Percentiles rank a stretch among this genome's conserved stretches.
These are phyloP conservation scores for Polyommatus iphigenia DNA, from an alignment of 2,888 invertebrate species.

Conservation along the genomic window DNA sequence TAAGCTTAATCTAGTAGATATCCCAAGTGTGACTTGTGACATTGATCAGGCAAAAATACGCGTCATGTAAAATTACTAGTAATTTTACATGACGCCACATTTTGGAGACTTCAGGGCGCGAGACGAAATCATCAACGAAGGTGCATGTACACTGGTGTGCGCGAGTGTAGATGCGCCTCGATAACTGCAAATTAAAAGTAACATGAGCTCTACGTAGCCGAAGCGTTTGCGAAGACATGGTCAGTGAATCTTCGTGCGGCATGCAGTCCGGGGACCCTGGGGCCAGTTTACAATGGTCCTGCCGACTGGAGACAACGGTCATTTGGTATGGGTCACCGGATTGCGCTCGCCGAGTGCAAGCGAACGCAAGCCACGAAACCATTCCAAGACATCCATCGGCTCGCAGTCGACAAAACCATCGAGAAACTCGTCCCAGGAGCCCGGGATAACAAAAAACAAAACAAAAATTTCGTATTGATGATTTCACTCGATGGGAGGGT, in stretches of 20 bases:
- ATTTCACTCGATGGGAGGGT: constrained; percentile 49
- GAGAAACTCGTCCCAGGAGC: background rate
- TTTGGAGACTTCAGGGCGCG: constrained; percentile 57
- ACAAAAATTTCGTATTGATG: constrained; percentile 41
- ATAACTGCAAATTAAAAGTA: constrained; percentile 27
- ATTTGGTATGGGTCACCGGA: background rate
- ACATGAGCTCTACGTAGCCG: constrained; percentile 30
- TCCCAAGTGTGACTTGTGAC: constrained; percentile 73
- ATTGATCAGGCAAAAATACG: constrained; percentile 71
- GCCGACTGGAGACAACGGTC: background rate
- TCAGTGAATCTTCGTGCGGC: constrained; percentile 25
- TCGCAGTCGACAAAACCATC: background rate
- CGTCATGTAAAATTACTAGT: constrained; percentile 74
- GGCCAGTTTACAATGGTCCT: background rate
- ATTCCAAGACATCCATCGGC: background rate
- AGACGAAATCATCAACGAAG: constrained; percentile 49
- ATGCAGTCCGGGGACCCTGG: constrained; percentile 1
- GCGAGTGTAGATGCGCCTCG: constrained; percentile 22
- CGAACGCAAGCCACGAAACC: background rate
- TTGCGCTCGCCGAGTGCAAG: background rate
- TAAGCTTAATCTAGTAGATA: constrained; percentile 72
- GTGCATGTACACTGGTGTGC: constrained; percentile 19
- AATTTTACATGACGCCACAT: constrained; percentile 69
- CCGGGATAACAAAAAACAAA: constrained; percentile 31
- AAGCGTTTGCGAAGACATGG: constrained; percentile 28